Percentiles rank a stretch among this genome's conserved stretches.
phyloP scores from a whole-genome alignment of 2,888 invertebrate species.

The Rhyacophila evoluta region DNA sequence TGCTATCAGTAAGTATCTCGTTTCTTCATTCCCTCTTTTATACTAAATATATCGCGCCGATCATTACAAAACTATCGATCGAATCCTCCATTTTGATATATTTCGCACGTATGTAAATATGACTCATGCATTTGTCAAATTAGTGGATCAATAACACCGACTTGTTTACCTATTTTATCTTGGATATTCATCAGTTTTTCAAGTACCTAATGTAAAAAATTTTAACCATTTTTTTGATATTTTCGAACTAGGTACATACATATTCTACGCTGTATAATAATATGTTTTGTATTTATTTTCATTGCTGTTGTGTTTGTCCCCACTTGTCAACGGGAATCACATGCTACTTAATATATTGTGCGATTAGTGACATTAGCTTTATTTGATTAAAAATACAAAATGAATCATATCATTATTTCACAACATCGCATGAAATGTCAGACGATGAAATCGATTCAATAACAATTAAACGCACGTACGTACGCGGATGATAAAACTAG shows the following conservation, averaged over 20 bases:
- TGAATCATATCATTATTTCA: background rate
- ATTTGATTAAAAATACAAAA: background rate
- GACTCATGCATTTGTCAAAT: conserved; percentile 29
- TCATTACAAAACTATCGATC: conserved; percentile 27
- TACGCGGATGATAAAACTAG: background rate
- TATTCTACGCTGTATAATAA: too few species aligned
- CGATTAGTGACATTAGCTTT: background rate
- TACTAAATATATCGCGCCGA: background rate
- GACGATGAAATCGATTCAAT: background rate
- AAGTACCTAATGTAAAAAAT: background rate
- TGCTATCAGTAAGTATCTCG: background rate
- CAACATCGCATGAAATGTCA: background rate
- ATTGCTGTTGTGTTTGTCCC: background rate
- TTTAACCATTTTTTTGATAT: too few species aligned
- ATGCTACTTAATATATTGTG: background rate
- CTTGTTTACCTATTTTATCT: background rate
- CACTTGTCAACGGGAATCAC: background rate
- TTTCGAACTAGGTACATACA: too few species aligned
- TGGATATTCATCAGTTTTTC: background rate
- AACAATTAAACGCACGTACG: background rate
- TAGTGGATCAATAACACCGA: background rate
- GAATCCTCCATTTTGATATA: conserved; percentile 38
- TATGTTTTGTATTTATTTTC: background rate
- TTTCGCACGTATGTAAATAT: conserved; percentile 31
- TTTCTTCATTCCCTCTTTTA: background rate